phyloP scores from a whole-genome alignment of 2,113 vertebrate genomes.

The Madoqua kirkii region DNA sequence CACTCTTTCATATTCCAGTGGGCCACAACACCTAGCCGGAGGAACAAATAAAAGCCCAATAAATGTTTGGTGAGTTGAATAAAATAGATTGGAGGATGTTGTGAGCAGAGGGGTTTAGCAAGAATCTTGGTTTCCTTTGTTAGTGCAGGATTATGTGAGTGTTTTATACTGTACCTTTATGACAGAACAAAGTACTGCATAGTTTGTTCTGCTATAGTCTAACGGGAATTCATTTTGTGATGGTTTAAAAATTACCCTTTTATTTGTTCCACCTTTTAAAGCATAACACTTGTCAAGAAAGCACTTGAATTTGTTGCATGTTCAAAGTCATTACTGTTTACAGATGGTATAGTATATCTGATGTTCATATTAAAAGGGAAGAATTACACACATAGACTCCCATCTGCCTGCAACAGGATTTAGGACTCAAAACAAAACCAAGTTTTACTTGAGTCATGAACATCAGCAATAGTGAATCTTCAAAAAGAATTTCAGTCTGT shows the following conservation, averaged over 20 bases:
- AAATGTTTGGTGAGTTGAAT: conserved; percentile 7
- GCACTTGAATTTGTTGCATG: conserved; percentile 17
- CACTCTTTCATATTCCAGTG: not conserved
- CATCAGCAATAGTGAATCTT: not conserved
- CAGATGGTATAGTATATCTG: conserved; percentile 29
- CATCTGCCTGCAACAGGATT: conserved; percentile 25
- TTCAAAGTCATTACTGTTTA: conserved; percentile 47
- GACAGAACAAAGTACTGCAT: not conserved
- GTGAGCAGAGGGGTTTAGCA: conserved; percentile 1
- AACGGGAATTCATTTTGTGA: conserved; percentile 41
- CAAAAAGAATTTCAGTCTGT: conserved; percentile 15
- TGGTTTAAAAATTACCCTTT: conserved; percentile 26
- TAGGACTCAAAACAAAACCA: conserved; percentile 4
- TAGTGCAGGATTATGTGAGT: not conserved
- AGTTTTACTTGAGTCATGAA: conserved; percentile 33
- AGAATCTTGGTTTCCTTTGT: not conserved
- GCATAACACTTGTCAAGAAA: conserved; percentile 40
- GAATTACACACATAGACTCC: conserved; percentile 33
- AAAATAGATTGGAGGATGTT: not conserved
- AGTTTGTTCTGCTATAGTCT: not conserved
- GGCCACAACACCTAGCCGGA: not conserved
- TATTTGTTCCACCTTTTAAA: conserved; percentile 41
- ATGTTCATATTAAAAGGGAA: conserved; percentile 30
- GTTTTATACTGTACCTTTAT: conserved; percentile 39
- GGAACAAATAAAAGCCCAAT: not conserved